These are phyloP conservation scores for Microcebus jonahi DNA, from an alignment of 2,113 vertebrate genomes.

Conservation along the genomic window DNA sequence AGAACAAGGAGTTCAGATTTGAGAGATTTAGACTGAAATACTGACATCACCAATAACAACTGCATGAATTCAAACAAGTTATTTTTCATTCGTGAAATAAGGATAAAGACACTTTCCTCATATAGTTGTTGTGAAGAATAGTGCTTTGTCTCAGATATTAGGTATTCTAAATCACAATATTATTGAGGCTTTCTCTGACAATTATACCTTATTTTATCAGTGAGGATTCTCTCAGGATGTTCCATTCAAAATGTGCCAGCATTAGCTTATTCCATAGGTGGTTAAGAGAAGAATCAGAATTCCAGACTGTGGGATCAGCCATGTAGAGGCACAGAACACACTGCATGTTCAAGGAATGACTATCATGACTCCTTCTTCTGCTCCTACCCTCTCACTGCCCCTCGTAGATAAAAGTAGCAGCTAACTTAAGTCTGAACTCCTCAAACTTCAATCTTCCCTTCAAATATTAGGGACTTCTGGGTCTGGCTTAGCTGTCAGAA, in stretches of 20 bases:
- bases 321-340: neutral
- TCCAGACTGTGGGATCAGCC: neutral
- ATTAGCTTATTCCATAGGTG: neutral
- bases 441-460: neutral
- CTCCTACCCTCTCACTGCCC: rapidly evolving
- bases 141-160: neutral
- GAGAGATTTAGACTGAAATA: neutral
- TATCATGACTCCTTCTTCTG: neutral
- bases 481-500: neutral
- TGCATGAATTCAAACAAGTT: neutral
- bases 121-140: neutral
- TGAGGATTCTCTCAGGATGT: neutral
- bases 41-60: neutral
- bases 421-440: neutral
- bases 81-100: constrained; percentile 20
- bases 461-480: neutral
- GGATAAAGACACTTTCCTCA: neutral
- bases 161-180: neutral
- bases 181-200: neutral
- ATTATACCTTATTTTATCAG: neutral
- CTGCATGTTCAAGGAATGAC: neutral
- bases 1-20: neutral
- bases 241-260: neutral
- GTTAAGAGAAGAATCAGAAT: neutral
- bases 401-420: neutral